phyloP scores from a whole-genome alignment of 2,888 invertebrate species.

The Cartodere bifasciata region DNA sequence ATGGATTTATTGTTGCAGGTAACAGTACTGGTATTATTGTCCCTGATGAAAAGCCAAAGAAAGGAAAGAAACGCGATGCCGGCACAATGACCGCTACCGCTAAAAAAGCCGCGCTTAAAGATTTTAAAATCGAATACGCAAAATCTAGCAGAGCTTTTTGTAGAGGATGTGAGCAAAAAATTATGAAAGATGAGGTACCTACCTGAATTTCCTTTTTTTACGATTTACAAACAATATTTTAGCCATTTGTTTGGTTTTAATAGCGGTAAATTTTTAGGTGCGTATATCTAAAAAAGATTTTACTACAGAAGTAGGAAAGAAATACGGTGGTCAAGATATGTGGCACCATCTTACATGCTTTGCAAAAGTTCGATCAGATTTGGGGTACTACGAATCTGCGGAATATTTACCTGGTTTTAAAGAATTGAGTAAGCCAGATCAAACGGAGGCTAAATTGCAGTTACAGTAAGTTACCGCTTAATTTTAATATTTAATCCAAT shows the following conservation, averaged over 20 bases:
- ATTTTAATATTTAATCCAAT: constrained; percentile 1
- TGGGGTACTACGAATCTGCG: constrained; percentile 62
- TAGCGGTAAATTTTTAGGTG: constrained; percentile 30
- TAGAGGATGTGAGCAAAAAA: constrained; percentile 72
- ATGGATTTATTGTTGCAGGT: too few relatives aligned
- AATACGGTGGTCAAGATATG: constrained; percentile 69
- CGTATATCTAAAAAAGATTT: constrained; percentile 75
- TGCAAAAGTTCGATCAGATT: constrained; percentile 54
- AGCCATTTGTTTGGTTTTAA: constrained; percentile 2
- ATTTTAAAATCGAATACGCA: constrained; percentile 73
- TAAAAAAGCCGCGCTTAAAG: constrained; percentile 38
- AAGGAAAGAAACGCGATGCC: constrained; percentile 37
- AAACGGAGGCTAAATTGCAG: constrained; percentile 45
- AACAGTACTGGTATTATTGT: constrained; percentile 33
- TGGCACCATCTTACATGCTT: constrained; percentile 95
- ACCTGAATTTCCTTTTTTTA: not conserved
- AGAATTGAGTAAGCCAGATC: constrained; percentile 56
- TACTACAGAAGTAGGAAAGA: constrained; percentile 65
- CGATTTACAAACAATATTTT: not conserved
- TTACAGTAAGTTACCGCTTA: constrained; percentile 45
- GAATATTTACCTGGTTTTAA: constrained; percentile 67
- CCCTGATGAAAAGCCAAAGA: constrained; percentile 41
- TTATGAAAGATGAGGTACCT: constrained; percentile 55
- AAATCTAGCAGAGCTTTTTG: constrained; percentile 74
- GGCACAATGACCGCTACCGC: constrained; percentile 20